These are phyloP conservation scores for Clostera curtula DNA, from an alignment of 2,888 invertebrate species.

Conservation along the genomic window DNA sequence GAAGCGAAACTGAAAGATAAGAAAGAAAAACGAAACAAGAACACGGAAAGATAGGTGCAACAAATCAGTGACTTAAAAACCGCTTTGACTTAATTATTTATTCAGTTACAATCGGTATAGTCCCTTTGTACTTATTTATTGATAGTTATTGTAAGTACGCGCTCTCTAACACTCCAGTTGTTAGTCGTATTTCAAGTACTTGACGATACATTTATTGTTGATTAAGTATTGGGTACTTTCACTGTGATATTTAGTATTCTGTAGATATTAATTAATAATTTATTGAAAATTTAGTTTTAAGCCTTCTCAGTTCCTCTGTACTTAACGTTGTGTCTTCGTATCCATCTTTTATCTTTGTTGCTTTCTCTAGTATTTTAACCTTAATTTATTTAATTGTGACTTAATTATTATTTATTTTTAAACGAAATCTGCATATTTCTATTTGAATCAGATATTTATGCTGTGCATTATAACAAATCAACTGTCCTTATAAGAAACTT, in stretches of 20 bases:
- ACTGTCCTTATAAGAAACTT: conserved; percentile 30
- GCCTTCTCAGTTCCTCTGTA: conserved; percentile 53
- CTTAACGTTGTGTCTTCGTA: conserved; percentile 30
- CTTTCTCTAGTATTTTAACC: conserved; percentile 22
- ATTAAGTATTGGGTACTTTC: conserved; percentile 72
- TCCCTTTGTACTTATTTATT: conserved; percentile 41
- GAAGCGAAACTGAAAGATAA: conserved; percentile 45
- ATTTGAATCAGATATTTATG: conserved; percentile 32
- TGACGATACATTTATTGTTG: conserved; percentile 65
- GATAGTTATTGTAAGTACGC: conserved; percentile 28
- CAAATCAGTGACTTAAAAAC: conserved; percentile 21
- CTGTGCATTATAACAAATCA: conserved; percentile 29
- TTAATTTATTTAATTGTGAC: conserved; percentile 33
- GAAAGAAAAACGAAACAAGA: conserved; percentile 24
- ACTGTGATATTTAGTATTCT: conserved; percentile 75
- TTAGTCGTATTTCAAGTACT: conserved; percentile 44
- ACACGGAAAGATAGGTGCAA: conserved; percentile 25
- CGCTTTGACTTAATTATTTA: conserved; percentile 26
- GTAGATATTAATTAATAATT: conserved; percentile 65
- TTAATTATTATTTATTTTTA: conserved; percentile 39
- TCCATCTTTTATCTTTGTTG: conserved; percentile 27
- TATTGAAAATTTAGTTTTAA: conserved; percentile 58
- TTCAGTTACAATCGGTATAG: conserved; percentile 28
- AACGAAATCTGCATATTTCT: conserved; percentile 28
- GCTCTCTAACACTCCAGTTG: conserved; percentile 41